Evolutionary conservation across 2,797 vertebrate species (phyloP).

Genomic region (Euthynnus affinis): DNA sequence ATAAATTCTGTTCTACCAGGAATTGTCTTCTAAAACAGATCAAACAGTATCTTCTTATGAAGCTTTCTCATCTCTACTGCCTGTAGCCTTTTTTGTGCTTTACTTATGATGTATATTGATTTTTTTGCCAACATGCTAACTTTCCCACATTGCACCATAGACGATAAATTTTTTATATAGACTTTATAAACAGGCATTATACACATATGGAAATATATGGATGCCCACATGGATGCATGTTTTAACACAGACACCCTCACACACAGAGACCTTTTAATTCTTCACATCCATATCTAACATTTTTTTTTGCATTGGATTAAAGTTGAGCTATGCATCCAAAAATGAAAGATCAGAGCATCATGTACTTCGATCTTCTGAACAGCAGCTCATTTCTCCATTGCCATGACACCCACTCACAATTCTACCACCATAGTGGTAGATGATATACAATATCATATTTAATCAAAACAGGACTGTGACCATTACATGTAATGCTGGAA

Average conservation of each 20-base stretch:
- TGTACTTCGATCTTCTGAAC: neutral
- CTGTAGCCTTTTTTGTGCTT: neutral
- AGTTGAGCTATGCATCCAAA: neutral
- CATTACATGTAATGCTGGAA: neutral
- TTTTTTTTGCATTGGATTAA: neutral
- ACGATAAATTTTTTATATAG: too few relatives aligned
- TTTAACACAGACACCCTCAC: neutral
- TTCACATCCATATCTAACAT: neutral
- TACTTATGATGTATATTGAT: neutral
- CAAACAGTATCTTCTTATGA: neutral
- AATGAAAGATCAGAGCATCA: neutral
- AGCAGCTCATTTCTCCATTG: neutral
- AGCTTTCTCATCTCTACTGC: neutral
- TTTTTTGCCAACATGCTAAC: conserved; percentile 1
- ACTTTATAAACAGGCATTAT: too few relatives aligned
- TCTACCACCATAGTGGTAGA: neutral
- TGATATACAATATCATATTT: neutral
- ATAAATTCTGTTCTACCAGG: neutral
- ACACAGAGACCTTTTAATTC: neutral
- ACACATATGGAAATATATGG: conserved; percentile 10
- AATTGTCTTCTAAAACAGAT: neutral
- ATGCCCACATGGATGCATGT: conserved; percentile 6
- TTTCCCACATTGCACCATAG: too few relatives aligned
- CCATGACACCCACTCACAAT: neutral
- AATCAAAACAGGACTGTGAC: neutral